phyloP scores from a whole-genome alignment of 2,797 vertebrate species.

The Labroides dimidiatus region DNA sequence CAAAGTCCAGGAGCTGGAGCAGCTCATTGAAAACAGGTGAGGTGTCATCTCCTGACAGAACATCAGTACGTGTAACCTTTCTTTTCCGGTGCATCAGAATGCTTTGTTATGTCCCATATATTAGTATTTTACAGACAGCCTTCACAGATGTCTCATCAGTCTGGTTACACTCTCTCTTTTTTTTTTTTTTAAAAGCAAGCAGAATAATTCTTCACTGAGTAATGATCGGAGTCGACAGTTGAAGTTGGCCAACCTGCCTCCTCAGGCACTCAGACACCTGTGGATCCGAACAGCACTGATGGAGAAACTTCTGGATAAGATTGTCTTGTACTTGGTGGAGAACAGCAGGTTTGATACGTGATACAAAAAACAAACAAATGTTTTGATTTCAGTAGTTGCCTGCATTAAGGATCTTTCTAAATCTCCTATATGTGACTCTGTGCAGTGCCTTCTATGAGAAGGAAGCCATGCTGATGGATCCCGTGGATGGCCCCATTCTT shows the following conservation, averaged over 20 bases:
- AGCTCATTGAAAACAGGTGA: conserved; percentile 93
- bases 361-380: no score
- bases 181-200: conserved; percentile 79
- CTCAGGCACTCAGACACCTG: conserved; percentile 92
- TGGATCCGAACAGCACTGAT: conserved; percentile 98
- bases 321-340: conserved; percentile 94
- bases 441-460: conserved; percentile 95
- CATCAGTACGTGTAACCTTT: neutral
- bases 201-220: conserved; percentile 87
- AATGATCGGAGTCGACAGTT: conserved; percentile 87
- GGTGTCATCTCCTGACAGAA: conserved; percentile 21
- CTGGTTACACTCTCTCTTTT: neutral
- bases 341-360: conserved; percentile 89
- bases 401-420: neutral
- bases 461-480: conserved; percentile 95
- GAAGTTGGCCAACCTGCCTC: conserved; percentile 88
- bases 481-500: conserved; percentile 96
- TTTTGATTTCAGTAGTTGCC: no score
- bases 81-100: neutral
- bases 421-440: conserved; percentile 19
- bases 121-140: neutral
- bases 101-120: neutral
- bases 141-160: conserved; percentile 3
- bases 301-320: conserved; percentile 97
- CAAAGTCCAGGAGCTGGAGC: conserved; percentile 96